Conservation (phyloP, 2,113 vertebrate genomes). For the Orientallactaga bullata region DNA sequence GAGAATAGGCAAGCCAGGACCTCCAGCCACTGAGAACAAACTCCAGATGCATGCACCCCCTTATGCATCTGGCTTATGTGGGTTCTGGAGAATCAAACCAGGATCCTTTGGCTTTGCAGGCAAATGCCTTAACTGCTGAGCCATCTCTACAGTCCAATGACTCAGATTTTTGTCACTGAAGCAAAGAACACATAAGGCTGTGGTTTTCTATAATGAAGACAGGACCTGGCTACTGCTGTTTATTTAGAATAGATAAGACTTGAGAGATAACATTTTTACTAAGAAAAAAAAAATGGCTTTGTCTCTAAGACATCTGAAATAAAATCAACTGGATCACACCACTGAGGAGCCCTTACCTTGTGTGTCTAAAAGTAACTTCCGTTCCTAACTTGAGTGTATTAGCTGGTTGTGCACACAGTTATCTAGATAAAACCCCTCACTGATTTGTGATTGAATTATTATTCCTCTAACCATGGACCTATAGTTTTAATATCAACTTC, state of each 20-base stretch:
- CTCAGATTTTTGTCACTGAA: background rate
- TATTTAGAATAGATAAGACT: slow-evolving; percentile 12
- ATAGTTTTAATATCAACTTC: background rate
- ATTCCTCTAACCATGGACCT: background rate
- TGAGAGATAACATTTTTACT: slow-evolving; percentile 34
- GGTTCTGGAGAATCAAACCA: too few species aligned
- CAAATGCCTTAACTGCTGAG: too few species aligned
- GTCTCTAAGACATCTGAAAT: background rate
- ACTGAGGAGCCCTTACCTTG: background rate
- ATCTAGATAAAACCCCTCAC: background rate
- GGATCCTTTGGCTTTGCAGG: too few species aligned
- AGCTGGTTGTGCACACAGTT: background rate
- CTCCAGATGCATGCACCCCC: too few species aligned
- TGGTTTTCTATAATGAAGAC: background rate
- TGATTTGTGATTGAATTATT: background rate
- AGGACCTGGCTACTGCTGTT: background rate
- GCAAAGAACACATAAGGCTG: background rate
- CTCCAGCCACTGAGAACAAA: too few species aligned
- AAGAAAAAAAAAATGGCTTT: background rate
- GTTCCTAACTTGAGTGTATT: background rate
- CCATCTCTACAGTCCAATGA: too few species aligned
- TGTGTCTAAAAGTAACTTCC: background rate
- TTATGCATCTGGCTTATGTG: too few species aligned
- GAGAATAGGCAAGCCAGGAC: too few species aligned
- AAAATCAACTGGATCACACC: background rate